These are phyloP conservation scores for Tanypteryx hageni DNA, from an alignment of 2,888 invertebrate species.

Conservation along the genomic window DNA sequence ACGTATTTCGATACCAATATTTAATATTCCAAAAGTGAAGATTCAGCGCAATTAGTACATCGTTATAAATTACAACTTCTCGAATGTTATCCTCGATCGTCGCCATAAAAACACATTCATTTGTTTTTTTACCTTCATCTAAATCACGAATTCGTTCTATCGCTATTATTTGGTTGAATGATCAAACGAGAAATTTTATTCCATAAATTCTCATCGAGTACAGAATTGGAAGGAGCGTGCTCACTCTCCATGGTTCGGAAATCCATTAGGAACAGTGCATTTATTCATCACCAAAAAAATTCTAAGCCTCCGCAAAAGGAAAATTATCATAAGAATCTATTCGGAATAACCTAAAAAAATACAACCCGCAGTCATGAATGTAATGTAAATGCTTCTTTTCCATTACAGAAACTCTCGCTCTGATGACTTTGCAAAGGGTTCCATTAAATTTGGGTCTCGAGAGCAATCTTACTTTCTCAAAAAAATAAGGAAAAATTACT, in stretches of 20 bases:
- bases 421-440: neutral
- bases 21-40: no score
- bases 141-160: no score
- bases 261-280: neutral
- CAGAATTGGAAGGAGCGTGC: neutral
- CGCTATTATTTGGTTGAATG: neutral
- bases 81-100: no score
- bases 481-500: neutral
- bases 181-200: neutral
- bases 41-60: no score
- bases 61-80: no score
- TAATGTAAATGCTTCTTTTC: conserved; percentile 13
- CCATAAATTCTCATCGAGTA: neutral
- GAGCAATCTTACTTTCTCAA: neutral
- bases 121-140: no score
- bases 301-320: neutral
- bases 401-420: neutral
- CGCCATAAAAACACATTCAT: no score
- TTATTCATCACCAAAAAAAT: neutral
- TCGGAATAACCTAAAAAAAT: neutral
- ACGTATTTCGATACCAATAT: no score
- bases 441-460: neutral
- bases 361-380: neutral
- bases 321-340: neutral
- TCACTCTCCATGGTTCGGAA: neutral